Percentiles rank a stretch among this genome's conserved stretches.
phyloP scores from a whole-genome alignment of 2,797 vertebrate species.

The Discoglossus pictus region DNA sequence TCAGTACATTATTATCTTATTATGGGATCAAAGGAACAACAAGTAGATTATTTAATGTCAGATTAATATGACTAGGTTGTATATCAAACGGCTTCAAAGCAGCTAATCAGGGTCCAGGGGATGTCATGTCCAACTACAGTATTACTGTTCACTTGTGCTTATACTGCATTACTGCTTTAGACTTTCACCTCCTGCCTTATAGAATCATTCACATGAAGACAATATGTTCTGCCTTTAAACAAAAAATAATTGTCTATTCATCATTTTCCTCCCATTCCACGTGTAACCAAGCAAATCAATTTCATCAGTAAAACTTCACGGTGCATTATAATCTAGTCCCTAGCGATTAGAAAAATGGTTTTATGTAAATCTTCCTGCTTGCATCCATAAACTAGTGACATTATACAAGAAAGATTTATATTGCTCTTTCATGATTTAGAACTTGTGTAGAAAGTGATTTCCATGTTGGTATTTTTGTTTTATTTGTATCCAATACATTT shows the following conservation, averaged over 20 bases:
- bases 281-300: neutral
- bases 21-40: no score
- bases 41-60: no score
- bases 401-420: constrained; percentile 7
- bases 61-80: no score
- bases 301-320: constrained; percentile 21
- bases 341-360: neutral
- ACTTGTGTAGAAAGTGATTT: neutral
- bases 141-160: neutral
- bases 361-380: constrained; percentile 12
- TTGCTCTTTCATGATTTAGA: constrained; percentile 5
- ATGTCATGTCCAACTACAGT: neutral
- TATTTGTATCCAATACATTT: neutral
- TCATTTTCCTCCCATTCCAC: neutral
- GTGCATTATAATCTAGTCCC: constrained; percentile 6
- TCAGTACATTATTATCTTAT: no score
- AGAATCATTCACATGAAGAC: neutral
- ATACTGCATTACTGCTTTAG: neutral
- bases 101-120: neutral
- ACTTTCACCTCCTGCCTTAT: neutral
- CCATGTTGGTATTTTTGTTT: neutral
- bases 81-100: neutral
- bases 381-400: constrained; percentile 4
- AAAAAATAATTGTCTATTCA: constrained; percentile 8
- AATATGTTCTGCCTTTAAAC: constrained; percentile 4